These are phyloP conservation scores for Chaitophorus viminalis DNA, from an alignment of 2,888 invertebrate genomes.

Conservation along the genomic window DNA sequence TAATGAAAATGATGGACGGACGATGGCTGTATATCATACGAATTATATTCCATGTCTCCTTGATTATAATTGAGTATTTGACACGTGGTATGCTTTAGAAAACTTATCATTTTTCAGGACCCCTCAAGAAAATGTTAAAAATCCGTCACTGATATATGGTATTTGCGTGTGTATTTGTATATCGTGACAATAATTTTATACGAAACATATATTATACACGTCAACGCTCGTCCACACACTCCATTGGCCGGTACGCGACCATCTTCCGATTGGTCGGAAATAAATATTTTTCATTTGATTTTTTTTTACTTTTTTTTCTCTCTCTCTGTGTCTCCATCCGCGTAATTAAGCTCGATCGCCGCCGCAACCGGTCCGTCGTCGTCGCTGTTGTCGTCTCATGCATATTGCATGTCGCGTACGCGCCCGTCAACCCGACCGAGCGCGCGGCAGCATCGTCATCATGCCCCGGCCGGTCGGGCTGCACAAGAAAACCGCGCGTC, in stretches of 20 bases:
- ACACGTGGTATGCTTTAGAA: too few species aligned
- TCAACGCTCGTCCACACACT: neutral
- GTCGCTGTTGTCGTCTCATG: constrained; percentile 25
- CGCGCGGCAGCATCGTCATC: neutral
- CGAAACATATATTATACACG: neutral
- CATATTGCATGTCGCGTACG: constrained; percentile 55
- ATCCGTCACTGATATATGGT: too few species aligned
- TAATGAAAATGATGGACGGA: too few species aligned
- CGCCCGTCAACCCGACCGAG: constrained; percentile 32
- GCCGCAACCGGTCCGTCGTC: constrained; percentile 20
- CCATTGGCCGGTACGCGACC: constrained; percentile 19
- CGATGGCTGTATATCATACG: too few species aligned
- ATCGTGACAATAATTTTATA: constrained; percentile 12
- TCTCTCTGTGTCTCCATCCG: neutral
- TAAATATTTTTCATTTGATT: constrained; percentile 18
- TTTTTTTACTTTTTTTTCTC: constrained; percentile 7
- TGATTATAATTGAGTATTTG: too few species aligned
- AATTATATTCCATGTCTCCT: too few species aligned
- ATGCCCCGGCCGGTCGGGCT: neutral
- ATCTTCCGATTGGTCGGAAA: constrained; percentile 35
- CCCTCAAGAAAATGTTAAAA: too few species aligned
- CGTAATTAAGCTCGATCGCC: constrained; percentile 44
- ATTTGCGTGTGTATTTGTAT: constrained; percentile 39
- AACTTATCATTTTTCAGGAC: too few species aligned
- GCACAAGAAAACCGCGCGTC: neutral